phyloP scores from a whole-genome alignment of 2,888 invertebrate species.

The Hedychridium roseum region DNA sequence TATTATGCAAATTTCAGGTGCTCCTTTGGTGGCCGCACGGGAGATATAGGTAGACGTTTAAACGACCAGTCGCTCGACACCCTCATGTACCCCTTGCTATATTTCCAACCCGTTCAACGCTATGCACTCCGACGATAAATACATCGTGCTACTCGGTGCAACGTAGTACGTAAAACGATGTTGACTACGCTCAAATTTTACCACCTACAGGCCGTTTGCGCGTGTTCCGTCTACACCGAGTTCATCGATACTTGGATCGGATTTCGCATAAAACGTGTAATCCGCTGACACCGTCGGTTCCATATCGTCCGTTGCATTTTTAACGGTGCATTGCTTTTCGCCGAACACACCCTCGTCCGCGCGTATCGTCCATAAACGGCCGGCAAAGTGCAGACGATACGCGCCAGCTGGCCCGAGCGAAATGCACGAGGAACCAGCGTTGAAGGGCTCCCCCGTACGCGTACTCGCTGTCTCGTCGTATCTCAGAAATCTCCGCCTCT shows the following conservation, averaged over 20 bases:
- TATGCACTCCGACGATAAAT: constrained; percentile 4
- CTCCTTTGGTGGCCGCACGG: constrained; percentile 22
- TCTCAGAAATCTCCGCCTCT: constrained; percentile 47
- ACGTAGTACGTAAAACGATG: too few species aligned
- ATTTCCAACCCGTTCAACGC: constrained; percentile 10
- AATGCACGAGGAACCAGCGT: too few species aligned
- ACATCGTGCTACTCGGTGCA: neutral
- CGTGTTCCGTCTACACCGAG: too few species aligned
- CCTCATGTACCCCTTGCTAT: constrained; percentile 16
- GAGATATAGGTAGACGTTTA: constrained; percentile 36
- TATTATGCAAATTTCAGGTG: constrained; percentile 34
- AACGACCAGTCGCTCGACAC: constrained; percentile 18
- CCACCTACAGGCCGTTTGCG: too few species aligned
- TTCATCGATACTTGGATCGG: too few species aligned
- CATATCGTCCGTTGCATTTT: too few species aligned
- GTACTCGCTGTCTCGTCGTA: constrained; percentile 27
- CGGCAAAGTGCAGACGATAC: constrained; percentile 3
- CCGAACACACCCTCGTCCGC: neutral
- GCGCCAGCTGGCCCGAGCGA: neutral
- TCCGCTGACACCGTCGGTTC: too few species aligned
- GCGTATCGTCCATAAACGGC: neutral
- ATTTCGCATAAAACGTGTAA: too few species aligned
- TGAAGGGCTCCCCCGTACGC: constrained; percentile 16
- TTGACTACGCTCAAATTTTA: too few species aligned
- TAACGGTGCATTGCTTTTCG: constrained; percentile 1